Conservation (phyloP, 2,797 vertebrate genomes). For the Lepilemur septentrionalis region DNA sequence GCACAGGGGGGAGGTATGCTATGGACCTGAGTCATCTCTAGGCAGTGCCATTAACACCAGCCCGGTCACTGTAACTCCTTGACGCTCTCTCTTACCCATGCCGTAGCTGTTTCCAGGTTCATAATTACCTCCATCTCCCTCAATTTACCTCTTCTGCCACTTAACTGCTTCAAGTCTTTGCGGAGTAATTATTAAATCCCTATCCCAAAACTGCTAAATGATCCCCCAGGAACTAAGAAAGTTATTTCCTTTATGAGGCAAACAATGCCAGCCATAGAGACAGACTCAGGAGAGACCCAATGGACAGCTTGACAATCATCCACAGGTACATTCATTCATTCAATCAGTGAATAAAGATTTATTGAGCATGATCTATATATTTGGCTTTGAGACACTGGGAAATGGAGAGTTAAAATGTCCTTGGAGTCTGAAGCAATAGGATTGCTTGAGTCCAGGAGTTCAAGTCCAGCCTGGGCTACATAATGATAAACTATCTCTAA, state of each 20-base stretch:
- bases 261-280: background rate
- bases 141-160: slow-evolving; percentile 3
- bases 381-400: background rate
- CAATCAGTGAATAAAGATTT: background rate
- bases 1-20: background rate
- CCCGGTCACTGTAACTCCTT: background rate
- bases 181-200: slow-evolving; percentile 62
- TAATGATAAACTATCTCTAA: background rate
- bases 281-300: background rate
- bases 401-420: background rate
- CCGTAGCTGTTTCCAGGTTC: background rate
- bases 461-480: background rate
- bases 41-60: background rate
- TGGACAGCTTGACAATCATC: background rate
- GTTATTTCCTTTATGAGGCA: slow-evolving; percentile 10
- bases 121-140: slow-evolving; percentile 19
- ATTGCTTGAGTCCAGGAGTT: background rate
- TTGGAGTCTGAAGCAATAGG: background rate
- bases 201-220: slow-evolving; percentile 30
- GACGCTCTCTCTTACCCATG: background rate
- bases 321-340: background rate
- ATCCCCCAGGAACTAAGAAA: slow-evolving; percentile 36
- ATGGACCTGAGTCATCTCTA: background rate
- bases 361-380: background rate
- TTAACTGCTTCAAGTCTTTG: slow-evolving; percentile 57